Conservation (phyloP, 2,888 invertebrate genomes). For the Eumerus sabulonum region DNA sequence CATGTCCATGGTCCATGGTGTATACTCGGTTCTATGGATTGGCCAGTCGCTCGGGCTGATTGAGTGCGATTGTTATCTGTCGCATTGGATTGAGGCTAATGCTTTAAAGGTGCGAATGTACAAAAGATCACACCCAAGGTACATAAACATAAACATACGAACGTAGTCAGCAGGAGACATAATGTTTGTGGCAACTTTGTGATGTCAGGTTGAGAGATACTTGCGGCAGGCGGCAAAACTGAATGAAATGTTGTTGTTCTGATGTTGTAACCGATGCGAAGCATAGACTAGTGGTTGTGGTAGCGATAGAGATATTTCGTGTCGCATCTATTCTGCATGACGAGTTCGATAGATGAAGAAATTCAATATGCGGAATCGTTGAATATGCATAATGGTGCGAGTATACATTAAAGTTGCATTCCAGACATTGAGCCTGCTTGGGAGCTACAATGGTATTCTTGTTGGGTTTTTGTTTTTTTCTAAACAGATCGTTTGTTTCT, state of each 20-base stretch:
- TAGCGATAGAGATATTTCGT: conserved; percentile 34
- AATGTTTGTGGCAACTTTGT: conserved; percentile 13
- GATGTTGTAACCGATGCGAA: conserved; percentile 21
- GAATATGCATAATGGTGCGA: no score
- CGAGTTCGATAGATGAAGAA: background rate
- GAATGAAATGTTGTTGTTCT: conserved; percentile 5
- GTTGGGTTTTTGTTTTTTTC: no score
- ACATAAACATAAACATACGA: background rate
- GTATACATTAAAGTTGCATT: no score
- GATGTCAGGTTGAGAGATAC: conserved; percentile 24
- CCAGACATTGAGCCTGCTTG: no score
- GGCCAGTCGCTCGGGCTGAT: conserved; percentile 42
- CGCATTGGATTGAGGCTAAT: conserved; percentile 58
- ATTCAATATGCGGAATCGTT: conserved; percentile 1
- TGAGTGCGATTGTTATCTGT: conserved; percentile 66
- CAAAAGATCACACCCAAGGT: background rate
- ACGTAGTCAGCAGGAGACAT: conserved; percentile 8
- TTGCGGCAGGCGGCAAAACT: conserved; percentile 24
- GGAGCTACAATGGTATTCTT: no score
- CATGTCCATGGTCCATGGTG: conserved; percentile 20
- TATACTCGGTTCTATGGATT: background rate
- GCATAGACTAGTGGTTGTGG: background rate
- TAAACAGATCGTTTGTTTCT: background rate
- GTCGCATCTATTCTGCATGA: background rate
- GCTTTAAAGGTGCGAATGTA: background rate